A percentile compares a stretch with the other conserved stretches of the same genome.
Conservation (phyloP, 2,797 vertebrate genomes). For the Hozukius guyotensis region DNA sequence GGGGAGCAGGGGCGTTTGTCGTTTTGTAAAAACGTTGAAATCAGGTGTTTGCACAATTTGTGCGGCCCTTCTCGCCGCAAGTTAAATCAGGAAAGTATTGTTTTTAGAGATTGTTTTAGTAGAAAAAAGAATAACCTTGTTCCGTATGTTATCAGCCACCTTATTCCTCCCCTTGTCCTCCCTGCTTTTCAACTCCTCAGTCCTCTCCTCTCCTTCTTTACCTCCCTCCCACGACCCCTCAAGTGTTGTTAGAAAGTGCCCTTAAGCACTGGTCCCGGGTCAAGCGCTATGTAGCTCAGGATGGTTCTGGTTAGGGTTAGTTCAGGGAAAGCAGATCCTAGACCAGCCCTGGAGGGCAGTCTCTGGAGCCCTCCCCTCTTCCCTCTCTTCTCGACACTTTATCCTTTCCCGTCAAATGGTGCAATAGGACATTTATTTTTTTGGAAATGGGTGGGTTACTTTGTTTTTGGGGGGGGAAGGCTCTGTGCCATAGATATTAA, state of each 20-base stretch:
- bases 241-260: conserved; percentile 85
- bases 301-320: conserved; percentile 81
- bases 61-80: conserved; percentile 74
- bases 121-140: conserved; percentile 78
- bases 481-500: conserved; percentile 86
- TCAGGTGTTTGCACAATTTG: conserved; percentile 88
- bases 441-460: conserved; percentile 70
- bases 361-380: conserved; percentile 78
- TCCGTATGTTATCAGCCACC: conserved; percentile 73
- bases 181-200: conserved; percentile 16
- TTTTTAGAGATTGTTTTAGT: conserved; percentile 86
- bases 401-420: conserved; percentile 84
- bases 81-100: conserved; percentile 89
- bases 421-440: conserved; percentile 84
- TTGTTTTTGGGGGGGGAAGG: conserved; percentile 67
- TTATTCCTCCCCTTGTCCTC: conserved; percentile 39
- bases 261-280: conserved; percentile 86
- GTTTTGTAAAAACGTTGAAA: conserved; percentile 82
- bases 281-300: conserved; percentile 83
- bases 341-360: conserved; percentile 85
- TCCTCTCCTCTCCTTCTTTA: conserved; percentile 27
- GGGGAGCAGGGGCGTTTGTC: conserved; percentile 63
- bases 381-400: conserved; percentile 77
- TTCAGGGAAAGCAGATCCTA: conserved; percentile 85
- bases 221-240: conserved; percentile 42